Evolutionary conservation across 2,113 vertebrate species (phyloP).

Genomic region (Tyrannus savana): DNA sequence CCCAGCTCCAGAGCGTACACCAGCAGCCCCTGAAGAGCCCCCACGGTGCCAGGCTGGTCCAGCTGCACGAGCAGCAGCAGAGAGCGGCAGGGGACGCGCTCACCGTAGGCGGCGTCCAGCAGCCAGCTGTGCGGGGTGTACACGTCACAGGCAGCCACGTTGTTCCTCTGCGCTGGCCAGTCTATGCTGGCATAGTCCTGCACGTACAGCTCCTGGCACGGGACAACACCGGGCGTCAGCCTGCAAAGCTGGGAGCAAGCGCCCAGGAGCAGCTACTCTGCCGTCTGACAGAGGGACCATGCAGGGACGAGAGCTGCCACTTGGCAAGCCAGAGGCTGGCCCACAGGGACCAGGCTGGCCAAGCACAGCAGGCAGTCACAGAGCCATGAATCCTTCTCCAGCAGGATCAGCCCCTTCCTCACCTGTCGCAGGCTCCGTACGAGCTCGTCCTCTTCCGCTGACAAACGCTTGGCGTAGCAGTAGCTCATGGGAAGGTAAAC

Average conservation of each 20-base stretch:
- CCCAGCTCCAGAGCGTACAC: not conserved
- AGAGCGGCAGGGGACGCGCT: not conserved
- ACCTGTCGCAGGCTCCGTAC: slow-evolving; percentile 91
- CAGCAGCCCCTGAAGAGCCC: not conserved
- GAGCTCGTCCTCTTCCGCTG: slow-evolving; percentile 83
- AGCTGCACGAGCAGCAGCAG: not conserved
- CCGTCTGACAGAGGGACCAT: not conserved
- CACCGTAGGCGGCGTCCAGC: slow-evolving; percentile 80
- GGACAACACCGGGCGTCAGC: not conserved
- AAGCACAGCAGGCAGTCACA: not conserved
- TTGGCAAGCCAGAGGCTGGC: not conserved
- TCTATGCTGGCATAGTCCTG: slow-evolving; percentile 88
- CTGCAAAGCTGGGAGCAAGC: not conserved
- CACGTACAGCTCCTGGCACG: slow-evolving; percentile 89
- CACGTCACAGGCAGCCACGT: slow-evolving; percentile 84
- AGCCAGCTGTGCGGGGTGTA: slow-evolving; percentile 91
- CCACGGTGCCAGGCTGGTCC: not conserved
- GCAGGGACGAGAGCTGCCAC: not conserved
- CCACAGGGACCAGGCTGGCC: not conserved
- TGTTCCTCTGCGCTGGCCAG: slow-evolving; percentile 91
- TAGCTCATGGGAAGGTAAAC: slow-evolving; percentile 98
- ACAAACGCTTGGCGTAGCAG: slow-evolving; percentile 86
- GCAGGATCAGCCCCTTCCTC: not conserved
- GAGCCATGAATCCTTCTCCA: accelerated
- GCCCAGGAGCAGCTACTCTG: not conserved